These are phyloP conservation scores for Eledona agricola DNA, from an alignment of 2,888 invertebrate genomes.

Conservation along the genomic window DNA sequence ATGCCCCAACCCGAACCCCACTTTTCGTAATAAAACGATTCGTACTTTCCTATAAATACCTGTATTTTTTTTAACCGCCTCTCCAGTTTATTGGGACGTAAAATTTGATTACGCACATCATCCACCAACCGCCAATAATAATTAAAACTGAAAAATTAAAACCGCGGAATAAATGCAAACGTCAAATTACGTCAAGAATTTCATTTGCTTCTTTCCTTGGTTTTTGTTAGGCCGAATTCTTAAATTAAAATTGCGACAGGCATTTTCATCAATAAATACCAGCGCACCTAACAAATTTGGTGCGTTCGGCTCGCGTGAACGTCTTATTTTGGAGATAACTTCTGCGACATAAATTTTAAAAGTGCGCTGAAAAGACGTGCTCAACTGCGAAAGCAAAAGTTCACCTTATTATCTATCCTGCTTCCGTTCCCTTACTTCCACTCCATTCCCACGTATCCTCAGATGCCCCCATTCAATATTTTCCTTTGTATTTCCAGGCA, in stretches of 20 bases:
- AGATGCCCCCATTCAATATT: conserved; percentile 40
- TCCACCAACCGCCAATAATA: too few relatives aligned
- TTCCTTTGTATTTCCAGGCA: conserved; percentile 40
- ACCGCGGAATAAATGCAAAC: conserved; percentile 10
- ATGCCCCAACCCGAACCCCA: conserved; percentile 13
- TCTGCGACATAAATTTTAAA: conserved; percentile 41
- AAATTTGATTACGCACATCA: conserved; percentile 28
- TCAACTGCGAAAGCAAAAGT: conserved; percentile 44
- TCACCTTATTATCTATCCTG: conserved; percentile 44
- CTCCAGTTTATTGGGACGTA: conserved; percentile 25
- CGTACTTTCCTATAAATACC: conserved; percentile 22
- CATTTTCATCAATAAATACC: conserved; percentile 28
- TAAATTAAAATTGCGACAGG: conserved; percentile 13
- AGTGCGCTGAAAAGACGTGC: conserved; percentile 43
- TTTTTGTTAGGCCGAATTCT: conserved; percentile 16
- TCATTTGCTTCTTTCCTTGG: conserved; percentile 14
- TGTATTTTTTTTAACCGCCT: conserved; percentile 22
- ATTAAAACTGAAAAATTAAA: too few relatives aligned
- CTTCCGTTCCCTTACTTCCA: conserved; percentile 40
- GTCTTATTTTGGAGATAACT: conserved; percentile 38
- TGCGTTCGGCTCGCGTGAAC: conserved; percentile 37
- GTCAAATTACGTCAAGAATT: conserved; percentile 21
- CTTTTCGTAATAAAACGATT: conserved; percentile 20
- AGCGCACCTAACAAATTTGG: conserved; percentile 9
- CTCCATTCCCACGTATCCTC: conserved; percentile 35